phyloP scores from a whole-genome alignment of 1,140 invertebrate species.

The Lineus longissimus region DNA sequence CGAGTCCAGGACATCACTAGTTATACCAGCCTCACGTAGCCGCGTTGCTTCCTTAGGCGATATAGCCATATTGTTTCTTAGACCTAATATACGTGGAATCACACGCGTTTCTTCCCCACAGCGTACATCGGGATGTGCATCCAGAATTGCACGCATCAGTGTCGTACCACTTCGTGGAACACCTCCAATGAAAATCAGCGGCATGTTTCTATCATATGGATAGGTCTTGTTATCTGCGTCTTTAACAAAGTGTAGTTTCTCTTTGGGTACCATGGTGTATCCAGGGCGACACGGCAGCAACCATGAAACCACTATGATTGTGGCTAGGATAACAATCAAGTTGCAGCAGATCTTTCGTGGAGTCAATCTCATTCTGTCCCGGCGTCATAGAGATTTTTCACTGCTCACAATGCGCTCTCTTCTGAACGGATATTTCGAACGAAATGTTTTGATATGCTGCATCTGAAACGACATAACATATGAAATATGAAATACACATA shows the following conservation, averaged over 20 bases:
- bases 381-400: too few species aligned
- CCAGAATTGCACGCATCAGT: constrained; percentile 94
- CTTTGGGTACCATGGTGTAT: constrained; percentile 37
- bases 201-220: constrained; percentile 71
- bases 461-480: too few species aligned
- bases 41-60: constrained; percentile 58
- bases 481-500: too few species aligned
- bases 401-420: too few species aligned
- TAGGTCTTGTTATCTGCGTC: constrained; percentile 27
- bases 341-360: too few species aligned
- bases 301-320: neutral
- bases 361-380: too few species aligned
- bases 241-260: constrained; percentile 31
- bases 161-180: constrained; percentile 96
- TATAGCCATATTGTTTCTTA: constrained; percentile 44
- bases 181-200: constrained; percentile 94
- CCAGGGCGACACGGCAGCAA: neutral
- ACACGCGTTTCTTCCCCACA: constrained; percentile 98
- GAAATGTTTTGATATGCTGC: too few species aligned
- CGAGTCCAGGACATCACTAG: constrained; percentile 84
- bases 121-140: constrained; percentile 95
- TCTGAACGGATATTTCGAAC: too few species aligned
- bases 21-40: constrained; percentile 89
- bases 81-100: constrained; percentile 66
- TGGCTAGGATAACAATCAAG: too few species aligned